phyloP scores from a whole-genome alignment of 92 coral and sea anemone genomes.

The Heliopora coerulea region DNA sequence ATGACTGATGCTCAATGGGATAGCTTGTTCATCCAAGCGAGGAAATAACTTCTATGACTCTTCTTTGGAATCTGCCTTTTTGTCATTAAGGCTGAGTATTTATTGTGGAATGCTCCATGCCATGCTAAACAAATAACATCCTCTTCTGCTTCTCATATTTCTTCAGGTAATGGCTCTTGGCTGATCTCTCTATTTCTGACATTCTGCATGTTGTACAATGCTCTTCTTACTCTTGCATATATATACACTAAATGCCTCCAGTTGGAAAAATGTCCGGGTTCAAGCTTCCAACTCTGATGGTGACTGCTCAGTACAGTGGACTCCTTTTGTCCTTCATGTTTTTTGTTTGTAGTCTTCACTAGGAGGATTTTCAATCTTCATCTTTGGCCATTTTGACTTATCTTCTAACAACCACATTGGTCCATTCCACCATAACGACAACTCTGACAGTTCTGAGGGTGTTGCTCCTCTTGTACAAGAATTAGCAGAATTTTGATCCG shows the following conservation, averaged over 20 bases:
- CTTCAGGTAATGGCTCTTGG: slow-evolving; percentile 43
- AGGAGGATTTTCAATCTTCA: slow-evolving; percentile 38
- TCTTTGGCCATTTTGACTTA: slow-evolving; percentile 50
- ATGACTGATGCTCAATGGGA: neutral
- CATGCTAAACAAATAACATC: slow-evolving; percentile 52
- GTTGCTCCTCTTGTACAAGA: slow-evolving; percentile 50
- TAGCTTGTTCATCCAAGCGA: slow-evolving; percentile 49
- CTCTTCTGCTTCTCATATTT: slow-evolving; percentile 51
- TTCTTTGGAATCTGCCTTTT: too few relatives aligned
- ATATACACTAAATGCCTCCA: slow-evolving; percentile 30
- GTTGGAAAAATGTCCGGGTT: slow-evolving; percentile 52
- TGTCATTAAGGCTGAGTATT: too few relatives aligned
- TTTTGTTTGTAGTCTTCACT: slow-evolving; percentile 7
- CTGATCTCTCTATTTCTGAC: slow-evolving; percentile 28
- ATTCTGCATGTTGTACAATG: slow-evolving; percentile 48
- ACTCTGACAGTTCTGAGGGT: slow-evolving; percentile 38
- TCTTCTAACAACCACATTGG: slow-evolving; percentile 49
- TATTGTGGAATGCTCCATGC: slow-evolving; percentile 52
- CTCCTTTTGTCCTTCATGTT: neutral
- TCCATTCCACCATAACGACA: slow-evolving; percentile 58
- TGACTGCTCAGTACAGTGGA: neutral
- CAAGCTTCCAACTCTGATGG: slow-evolving; percentile 42
- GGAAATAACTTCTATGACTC: slow-evolving; percentile 43
- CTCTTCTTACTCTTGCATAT: slow-evolving; percentile 52
- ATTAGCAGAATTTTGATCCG: slow-evolving; percentile 57